Evolutionary conservation across 2,888 invertebrate species (phyloP).

Genomic region (Lumbricus terrestris): DNA sequence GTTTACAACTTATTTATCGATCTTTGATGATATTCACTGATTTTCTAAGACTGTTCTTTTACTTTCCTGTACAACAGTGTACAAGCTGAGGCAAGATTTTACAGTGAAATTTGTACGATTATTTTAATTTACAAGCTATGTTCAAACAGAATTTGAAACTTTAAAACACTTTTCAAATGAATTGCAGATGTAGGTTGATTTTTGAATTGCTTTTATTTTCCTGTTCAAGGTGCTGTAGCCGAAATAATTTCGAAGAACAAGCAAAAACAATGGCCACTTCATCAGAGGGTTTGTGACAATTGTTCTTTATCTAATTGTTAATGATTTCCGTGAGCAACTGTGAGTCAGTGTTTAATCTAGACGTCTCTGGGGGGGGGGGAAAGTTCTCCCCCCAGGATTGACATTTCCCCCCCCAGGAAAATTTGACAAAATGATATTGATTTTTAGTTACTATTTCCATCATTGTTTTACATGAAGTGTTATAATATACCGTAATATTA

Average conservation of each 20-base stretch:
- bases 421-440: too few species aligned
- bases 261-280: background rate
- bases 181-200: background rate
- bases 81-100: background rate
- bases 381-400: too few species aligned
- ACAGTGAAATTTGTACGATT: background rate
- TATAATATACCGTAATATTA: too few species aligned
- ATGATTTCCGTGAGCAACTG: background rate
- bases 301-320: background rate
- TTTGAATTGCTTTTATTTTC: background rate
- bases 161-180: background rate
- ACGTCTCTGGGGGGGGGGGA: too few species aligned
- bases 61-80: background rate
- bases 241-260: background rate
- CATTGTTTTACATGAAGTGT: too few species aligned
- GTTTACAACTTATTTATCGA: background rate
- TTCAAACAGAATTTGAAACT: background rate
- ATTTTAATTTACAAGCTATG: background rate
- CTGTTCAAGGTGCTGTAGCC: background rate
- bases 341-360: too few species aligned
- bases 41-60: background rate
- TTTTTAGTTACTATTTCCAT: too few species aligned
- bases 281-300: background rate
- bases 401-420: too few species aligned
- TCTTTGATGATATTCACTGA: background rate